phyloP scores from a whole-genome alignment of 2,888 invertebrate species.

The Drosophila meridiana region DNA sequence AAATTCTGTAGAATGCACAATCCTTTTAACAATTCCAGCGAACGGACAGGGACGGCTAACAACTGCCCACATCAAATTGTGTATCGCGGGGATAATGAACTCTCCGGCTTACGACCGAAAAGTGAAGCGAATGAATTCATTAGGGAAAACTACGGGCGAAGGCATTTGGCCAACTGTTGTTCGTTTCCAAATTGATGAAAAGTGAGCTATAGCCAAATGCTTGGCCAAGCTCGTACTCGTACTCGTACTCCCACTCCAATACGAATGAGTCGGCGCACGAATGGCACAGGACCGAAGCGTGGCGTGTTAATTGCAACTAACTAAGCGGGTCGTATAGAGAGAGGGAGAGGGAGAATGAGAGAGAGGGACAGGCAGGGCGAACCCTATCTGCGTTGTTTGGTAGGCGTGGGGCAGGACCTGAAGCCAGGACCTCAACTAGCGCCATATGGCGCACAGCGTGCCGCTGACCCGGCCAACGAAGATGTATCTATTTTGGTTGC shows the following conservation, averaged over 20 bases:
- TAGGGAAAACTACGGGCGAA: conserved; percentile 66
- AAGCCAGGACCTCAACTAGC: conserved; percentile 27
- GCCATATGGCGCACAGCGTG: conserved; percentile 72
- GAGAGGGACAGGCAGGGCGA: background rate
- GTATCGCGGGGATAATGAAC: conserved; percentile 70
- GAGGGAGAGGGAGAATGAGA: background rate
- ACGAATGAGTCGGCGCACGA: conserved; percentile 56
- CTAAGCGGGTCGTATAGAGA: conserved; percentile 55
- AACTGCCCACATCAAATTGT: conserved; percentile 54
- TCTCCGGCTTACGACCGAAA: conserved; percentile 70
- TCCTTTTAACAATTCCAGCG: conserved; percentile 65
- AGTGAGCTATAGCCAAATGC: conserved; percentile 59
- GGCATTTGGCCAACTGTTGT: conserved; percentile 72
- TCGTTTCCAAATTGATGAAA: conserved; percentile 63
- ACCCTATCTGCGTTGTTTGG: conserved; percentile 46
- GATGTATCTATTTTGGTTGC: conserved; percentile 77
- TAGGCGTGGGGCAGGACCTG: conserved; percentile 44
- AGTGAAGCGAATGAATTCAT: conserved; percentile 80
- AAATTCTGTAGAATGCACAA: conserved; percentile 75
- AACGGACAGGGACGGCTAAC: conserved; percentile 40
- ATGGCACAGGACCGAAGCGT: conserved; percentile 76
- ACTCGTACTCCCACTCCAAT: conserved; percentile 11
- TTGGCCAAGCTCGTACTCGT: conserved; percentile 7
- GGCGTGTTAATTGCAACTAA: conserved; percentile 83
- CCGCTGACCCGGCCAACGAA: conserved; percentile 34